These are phyloP conservation scores for Meandrina meandrites DNA, from an alignment of 92 coral and sea anemone genomes.

Conservation along the genomic window DNA sequence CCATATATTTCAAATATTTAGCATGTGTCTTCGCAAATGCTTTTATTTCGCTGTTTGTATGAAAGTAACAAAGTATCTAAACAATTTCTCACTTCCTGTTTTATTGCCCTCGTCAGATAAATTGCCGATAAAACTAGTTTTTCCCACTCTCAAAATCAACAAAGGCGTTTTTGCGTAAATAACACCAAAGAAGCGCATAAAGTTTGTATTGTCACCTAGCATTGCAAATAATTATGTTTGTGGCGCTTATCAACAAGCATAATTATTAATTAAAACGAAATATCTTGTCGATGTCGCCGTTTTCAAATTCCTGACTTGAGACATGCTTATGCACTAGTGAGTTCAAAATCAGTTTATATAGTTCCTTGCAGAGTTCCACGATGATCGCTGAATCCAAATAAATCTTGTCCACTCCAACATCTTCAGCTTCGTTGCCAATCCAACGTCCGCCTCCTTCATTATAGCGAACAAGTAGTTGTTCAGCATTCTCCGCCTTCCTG, in stretches of 20 bases:
- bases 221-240: no score
- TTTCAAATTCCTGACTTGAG: neutral
- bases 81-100: neutral
- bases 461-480: conserved; percentile 39
- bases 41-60: neutral
- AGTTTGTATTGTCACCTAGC: no score
- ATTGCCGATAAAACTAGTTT: no score
- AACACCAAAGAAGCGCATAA: no score
- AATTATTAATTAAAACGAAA: no score
- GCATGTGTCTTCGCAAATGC: neutral
- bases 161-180: no score
- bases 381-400: conserved; percentile 52
- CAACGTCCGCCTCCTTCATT: conserved; percentile 40
- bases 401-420: conserved; percentile 66
- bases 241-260: no score
- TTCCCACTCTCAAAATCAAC: no score
- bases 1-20: no score
- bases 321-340: neutral
- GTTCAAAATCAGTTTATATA: neutral
- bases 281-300: no score
- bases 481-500: conserved; percentile 40
- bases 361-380: conserved; percentile 9
- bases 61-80: neutral
- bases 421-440: conserved; percentile 61
- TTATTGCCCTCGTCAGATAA: no score